phyloP scores from a whole-genome alignment of 2,888 invertebrate genomes.

The Hirtodrosophila histrioides region DNA sequence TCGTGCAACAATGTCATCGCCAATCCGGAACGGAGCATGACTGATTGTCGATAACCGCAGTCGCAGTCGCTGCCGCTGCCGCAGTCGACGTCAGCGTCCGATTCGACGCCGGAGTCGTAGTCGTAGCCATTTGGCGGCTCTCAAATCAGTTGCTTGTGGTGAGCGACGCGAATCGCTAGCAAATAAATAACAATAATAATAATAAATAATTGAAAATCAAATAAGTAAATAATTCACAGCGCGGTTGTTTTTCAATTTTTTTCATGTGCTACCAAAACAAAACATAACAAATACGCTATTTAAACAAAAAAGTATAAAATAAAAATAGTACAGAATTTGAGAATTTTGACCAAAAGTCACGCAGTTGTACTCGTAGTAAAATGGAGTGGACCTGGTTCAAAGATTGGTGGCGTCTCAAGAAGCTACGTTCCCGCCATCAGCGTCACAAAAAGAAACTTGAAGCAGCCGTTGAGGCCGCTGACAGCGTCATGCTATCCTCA shows the following conservation, averaged over 20 bases:
- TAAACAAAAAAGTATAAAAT: constrained; percentile 10
- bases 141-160: constrained; percentile 23
- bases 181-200: neutral
- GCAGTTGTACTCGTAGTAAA: neutral
- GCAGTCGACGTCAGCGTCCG: neutral
- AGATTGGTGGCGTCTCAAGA: constrained; percentile 92
- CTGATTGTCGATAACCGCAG: constrained; percentile 28
- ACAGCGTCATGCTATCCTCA: no score
- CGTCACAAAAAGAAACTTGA: constrained; percentile 63
- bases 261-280: constrained; percentile 16
- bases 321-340: neutral
- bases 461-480: constrained; percentile 47
- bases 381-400: constrained; percentile 93
- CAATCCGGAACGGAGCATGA: constrained; percentile 14
- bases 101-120: neutral
- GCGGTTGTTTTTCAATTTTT: constrained; percentile 18
- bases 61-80: constrained; percentile 5
- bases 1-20: constrained; percentile 6
- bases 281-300: constrained; percentile 6
- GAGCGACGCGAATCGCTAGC: constrained; percentile 18
- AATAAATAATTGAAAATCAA: neutral
- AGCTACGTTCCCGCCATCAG: constrained; percentile 85
- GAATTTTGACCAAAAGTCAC: neutral
- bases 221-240: neutral
- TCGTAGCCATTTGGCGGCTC: constrained; percentile 11